Percentiles rank a stretch among this genome's conserved stretches.
Conservation (phyloP, 2,113 vertebrate species). For the Macroglossus sobrinus region DNA sequence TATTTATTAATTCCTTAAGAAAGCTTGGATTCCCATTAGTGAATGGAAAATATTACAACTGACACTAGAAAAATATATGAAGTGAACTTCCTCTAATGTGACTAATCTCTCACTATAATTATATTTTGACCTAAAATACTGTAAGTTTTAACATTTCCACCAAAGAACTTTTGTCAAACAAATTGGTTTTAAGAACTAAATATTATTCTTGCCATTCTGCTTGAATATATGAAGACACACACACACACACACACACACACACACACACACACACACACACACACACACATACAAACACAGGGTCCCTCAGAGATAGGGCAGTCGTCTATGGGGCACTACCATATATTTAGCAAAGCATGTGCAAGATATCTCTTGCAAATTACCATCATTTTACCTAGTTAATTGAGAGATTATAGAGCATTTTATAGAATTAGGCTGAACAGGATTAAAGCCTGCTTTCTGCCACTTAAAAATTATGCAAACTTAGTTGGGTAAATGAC, state of each 20-base stretch:
- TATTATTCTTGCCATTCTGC: background rate
- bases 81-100: constrained; percentile 41
- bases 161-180: constrained; percentile 71
- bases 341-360: background rate
- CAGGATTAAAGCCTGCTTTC: background rate
- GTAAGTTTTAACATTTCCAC: constrained; percentile 62
- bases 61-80: constrained; percentile 49
- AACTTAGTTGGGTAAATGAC: background rate
- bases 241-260: background rate
- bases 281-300: background rate
- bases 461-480: background rate
- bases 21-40: constrained; percentile 40
- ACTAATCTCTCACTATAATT: constrained; percentile 68
- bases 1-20: constrained; percentile 21
- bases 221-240: background rate
- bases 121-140: constrained; percentile 51
- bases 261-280: background rate
- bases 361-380: background rate
- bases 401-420: background rate
- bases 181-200: constrained; percentile 47
- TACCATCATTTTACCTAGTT: background rate
- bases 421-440: background rate
- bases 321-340: background rate
- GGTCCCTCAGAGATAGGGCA: background rate
- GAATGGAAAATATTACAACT: constrained; percentile 45